Percentiles rank a stretch among this genome's conserved stretches.
These are phyloP conservation scores for Bolinopsis microptera DNA, from an alignment of 37 sponge, comb jelly and placozoan genomes.

Conservation along the genomic window DNA sequence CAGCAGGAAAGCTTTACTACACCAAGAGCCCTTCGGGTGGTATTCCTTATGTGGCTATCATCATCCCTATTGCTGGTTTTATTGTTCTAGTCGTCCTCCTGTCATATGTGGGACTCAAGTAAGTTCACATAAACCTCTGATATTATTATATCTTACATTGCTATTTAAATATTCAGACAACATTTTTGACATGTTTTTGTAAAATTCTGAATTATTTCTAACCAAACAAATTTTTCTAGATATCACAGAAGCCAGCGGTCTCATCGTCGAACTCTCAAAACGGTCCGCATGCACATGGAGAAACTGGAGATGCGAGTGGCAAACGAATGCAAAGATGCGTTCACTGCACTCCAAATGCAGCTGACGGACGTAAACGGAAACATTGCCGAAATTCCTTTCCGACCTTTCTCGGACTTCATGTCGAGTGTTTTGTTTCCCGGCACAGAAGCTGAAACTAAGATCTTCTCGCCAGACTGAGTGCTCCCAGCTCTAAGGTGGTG, in stretches of 20 bases:
- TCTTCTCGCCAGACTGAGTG: slow-evolving; percentile 19
- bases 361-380: slow-evolving; percentile 26
- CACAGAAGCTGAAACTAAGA: slow-evolving; percentile 18
- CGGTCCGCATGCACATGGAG: slow-evolving; percentile 52
- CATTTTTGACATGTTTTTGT: too few relatives aligned
- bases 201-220: too few relatives aligned
- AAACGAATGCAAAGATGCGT: slow-evolving; percentile 56
- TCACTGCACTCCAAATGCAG: slow-evolving; percentile 52
- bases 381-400: slow-evolving; percentile 52
- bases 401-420: slow-evolving; percentile 65
- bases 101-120: slow-evolving; percentile 54
- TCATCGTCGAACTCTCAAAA: slow-evolving; percentile 20
- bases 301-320: slow-evolving; percentile 60
- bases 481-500: slow-evolving; percentile 52
- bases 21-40: not conserved
- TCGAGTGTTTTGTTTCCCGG: slow-evolving; percentile 44
- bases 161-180: too few relatives aligned
- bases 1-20: slow-evolving; percentile 33
- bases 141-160: too few relatives aligned
- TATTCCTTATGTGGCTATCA: slow-evolving; percentile 53
- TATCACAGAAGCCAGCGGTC: slow-evolving; percentile 47
- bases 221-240: not conserved
- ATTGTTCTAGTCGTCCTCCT: slow-evolving; percentile 49
- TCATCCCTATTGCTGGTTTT: slow-evolving; percentile 58
- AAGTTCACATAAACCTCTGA: too few relatives aligned